A percentile compares a stretch with the other conserved stretches of the same genome.
phyloP scores from a whole-genome alignment of 2,888 invertebrate species.

The Mellilla xanthometata region DNA sequence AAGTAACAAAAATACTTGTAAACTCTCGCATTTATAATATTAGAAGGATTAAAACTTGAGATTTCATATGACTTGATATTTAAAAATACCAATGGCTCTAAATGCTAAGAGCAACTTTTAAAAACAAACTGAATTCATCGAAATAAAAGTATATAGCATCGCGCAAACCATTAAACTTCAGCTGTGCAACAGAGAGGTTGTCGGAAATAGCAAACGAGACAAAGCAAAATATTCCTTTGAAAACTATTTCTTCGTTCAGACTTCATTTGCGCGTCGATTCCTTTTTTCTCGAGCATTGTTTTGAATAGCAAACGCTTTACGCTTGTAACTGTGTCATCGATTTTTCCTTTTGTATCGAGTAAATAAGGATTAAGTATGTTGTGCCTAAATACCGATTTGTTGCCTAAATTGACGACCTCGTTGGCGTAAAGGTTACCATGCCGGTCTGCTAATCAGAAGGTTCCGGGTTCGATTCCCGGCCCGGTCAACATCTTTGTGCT shows the following conservation, averaged over 20 bases:
- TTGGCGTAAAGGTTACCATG: too few species aligned
- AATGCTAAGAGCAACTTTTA: too few species aligned
- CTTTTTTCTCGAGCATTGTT: slow-evolving; percentile 34
- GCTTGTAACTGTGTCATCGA: slow-evolving; percentile 1
- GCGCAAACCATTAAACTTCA: slow-evolving; percentile 68
- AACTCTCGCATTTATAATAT: too few species aligned
- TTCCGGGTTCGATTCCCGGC: too few species aligned
- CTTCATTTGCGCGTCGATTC: slow-evolving; percentile 52
- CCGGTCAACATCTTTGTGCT: too few species aligned
- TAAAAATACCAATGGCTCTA: too few species aligned
- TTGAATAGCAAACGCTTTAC: slow-evolving; percentile 17
- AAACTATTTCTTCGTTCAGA: slow-evolving; percentile 48
- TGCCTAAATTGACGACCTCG: too few species aligned
- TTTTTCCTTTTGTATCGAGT: slow-evolving; percentile 1
- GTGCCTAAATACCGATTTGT: too few species aligned
- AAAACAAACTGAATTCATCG: slow-evolving; percentile 40
- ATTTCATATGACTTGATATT: too few species aligned
- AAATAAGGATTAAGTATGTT: background rate
- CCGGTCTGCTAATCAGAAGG: too few species aligned
- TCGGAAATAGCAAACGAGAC: slow-evolving; percentile 58
- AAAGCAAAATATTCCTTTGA: slow-evolving; percentile 67
- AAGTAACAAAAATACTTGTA: too few species aligned
- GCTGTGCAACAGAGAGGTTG: slow-evolving; percentile 59
- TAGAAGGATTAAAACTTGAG: too few species aligned
- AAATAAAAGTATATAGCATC: slow-evolving; percentile 72